Percentiles rank a stretch among this genome's conserved stretches.
phyloP scores from a whole-genome alignment of 2,113 vertebrate genomes.

The Hippocampus guttulatus region DNA sequence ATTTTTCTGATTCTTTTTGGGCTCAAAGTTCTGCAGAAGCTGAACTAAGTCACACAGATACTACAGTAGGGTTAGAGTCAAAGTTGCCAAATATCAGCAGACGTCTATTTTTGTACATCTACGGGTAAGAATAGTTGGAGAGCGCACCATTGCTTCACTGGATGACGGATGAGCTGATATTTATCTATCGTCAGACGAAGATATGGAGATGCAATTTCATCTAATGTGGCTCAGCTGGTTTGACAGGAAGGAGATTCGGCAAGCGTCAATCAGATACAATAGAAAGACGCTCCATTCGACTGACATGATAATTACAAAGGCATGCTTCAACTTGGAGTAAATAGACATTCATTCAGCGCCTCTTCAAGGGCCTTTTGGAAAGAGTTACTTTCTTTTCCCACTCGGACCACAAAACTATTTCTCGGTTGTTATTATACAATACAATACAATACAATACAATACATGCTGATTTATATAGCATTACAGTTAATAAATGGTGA shows the following conservation, averaged over 20 bases:
- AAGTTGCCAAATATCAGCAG: too few relatives aligned
- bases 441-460: too few relatives aligned
- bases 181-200: not conserved
- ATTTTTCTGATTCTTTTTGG: too few relatives aligned
- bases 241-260: not conserved
- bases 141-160: too few relatives aligned
- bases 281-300: not conserved
- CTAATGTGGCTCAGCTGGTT: not conserved
- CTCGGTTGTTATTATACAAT: not conserved
- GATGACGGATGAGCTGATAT: not conserved
- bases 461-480: too few relatives aligned
- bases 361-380: too few relatives aligned
- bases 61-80: too few relatives aligned
- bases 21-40: too few relatives aligned
- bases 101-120: too few relatives aligned
- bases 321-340: not conserved
- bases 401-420: not conserved
- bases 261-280: not conserved
- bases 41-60: too few relatives aligned
- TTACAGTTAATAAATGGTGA: not conserved
- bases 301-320: not conserved
- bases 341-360: not conserved
- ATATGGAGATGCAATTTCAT: constrained; percentile 1
- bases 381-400: too few relatives aligned
- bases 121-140: too few relatives aligned